These are phyloP conservation scores for Actinemys pallida DNA, from an alignment of 2,113 vertebrate species.

Conservation along the genomic window DNA sequence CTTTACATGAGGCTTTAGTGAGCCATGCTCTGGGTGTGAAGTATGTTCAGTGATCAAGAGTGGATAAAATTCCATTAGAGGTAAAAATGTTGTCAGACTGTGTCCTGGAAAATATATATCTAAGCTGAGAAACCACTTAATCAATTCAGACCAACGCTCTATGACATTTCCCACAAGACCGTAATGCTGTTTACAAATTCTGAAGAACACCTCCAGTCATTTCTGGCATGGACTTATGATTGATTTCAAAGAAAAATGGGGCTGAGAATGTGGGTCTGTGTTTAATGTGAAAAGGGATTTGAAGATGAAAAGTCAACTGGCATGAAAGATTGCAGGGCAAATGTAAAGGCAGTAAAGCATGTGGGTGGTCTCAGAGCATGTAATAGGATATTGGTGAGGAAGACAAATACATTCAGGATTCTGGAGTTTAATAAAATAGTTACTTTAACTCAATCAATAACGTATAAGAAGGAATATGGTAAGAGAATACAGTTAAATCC, in stretches of 20 bases:
- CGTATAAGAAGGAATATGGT: slow-evolving; percentile 14
- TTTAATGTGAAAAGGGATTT: slow-evolving; percentile 82
- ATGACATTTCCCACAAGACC: slow-evolving; percentile 80
- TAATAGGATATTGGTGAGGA: slow-evolving; percentile 64
- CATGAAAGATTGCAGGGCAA: slow-evolving; percentile 82
- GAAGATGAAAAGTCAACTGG: slow-evolving; percentile 82
- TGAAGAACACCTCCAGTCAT: slow-evolving; percentile 75
- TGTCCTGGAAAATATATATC: slow-evolving; percentile 39
- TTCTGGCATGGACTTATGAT: slow-evolving; percentile 76
- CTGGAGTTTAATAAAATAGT: slow-evolving; percentile 47
- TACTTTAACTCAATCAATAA: slow-evolving; percentile 37
- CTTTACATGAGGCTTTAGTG: neutral
- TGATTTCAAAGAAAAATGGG: slow-evolving; percentile 83
- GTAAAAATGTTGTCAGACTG: slow-evolving; percentile 43
- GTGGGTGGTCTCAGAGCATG: slow-evolving; percentile 76
- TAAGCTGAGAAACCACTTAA: slow-evolving; percentile 71
- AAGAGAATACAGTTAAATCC: neutral
- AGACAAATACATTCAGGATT: neutral
- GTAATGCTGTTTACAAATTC: slow-evolving; percentile 80
- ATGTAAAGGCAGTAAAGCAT: slow-evolving; percentile 59
- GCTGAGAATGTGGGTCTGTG: slow-evolving; percentile 80
- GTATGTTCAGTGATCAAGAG: slow-evolving; percentile 2
- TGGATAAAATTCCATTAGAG: slow-evolving; percentile 47
- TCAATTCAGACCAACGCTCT: slow-evolving; percentile 73
- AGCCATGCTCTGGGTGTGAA: neutral